Evolutionary conservation across 2,888 invertebrate species (phyloP).

Genomic region (Pilophorus perplexus): DNA sequence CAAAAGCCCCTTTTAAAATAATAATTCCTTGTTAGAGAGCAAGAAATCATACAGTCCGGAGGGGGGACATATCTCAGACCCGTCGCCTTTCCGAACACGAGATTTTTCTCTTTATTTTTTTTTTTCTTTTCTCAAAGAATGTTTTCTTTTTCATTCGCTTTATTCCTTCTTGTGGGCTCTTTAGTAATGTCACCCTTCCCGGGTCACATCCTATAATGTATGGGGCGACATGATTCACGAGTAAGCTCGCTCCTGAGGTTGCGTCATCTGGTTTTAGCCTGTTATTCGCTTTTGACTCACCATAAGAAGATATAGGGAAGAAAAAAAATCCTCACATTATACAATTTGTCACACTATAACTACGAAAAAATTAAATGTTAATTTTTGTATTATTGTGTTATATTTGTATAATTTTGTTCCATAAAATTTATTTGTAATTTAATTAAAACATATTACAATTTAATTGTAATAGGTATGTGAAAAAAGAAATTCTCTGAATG

Average conservation of each 20-base stretch:
- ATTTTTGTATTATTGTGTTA: too few species aligned
- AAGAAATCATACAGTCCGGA: conserved; percentile 19
- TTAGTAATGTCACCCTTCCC: conserved; percentile 13
- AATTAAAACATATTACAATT: too few species aligned
- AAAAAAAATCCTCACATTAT: too few species aligned
- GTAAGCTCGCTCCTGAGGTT: too few species aligned
- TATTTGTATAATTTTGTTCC: too few species aligned
- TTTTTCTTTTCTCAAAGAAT: not conserved
- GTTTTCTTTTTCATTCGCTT: too few species aligned
- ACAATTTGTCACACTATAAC: too few species aligned
- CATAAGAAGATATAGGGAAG: too few species aligned
- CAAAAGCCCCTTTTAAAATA: conserved; percentile 1
- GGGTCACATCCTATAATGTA: conserved; percentile 9
- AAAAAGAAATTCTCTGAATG: too few species aligned
- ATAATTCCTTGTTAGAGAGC: conserved; percentile 25
- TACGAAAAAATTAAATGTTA: too few species aligned
- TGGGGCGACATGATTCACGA: not conserved
- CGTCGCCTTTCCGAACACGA: not conserved
- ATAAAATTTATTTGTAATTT: too few species aligned
- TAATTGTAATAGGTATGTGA: too few species aligned
- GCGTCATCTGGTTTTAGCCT: not conserved
- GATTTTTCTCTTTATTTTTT: not conserved
- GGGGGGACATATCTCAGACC: conserved; percentile 16
- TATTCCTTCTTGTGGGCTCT: not conserved
- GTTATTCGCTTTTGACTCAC: not conserved